Evolutionary conservation across 2,113 vertebrate species (phyloP).

Genomic region (Crotophaga sulcirostris): DNA sequence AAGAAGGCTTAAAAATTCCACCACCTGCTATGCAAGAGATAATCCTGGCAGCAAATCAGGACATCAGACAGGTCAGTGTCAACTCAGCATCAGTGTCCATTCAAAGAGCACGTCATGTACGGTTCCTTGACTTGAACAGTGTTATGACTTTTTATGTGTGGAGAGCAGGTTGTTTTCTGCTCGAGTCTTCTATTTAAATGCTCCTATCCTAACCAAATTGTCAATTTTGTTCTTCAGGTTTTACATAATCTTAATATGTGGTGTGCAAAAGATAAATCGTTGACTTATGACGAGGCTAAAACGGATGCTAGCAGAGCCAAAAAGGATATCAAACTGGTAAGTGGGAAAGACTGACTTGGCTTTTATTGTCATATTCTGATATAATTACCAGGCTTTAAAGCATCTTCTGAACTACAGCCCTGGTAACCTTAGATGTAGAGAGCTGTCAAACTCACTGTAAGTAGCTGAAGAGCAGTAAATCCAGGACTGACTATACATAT

Average conservation of each 20-base stretch:
- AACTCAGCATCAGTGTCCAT: not conserved
- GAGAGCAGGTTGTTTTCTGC: not conserved
- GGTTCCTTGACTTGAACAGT: not conserved
- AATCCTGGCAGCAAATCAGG: constrained; percentile 95
- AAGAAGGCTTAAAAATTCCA: constrained; percentile 93
- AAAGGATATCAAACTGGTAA: constrained; percentile 92
- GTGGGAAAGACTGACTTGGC: not conserved
- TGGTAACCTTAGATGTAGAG: not conserved
- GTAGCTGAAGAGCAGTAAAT: not conserved
- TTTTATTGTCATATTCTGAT: not conserved
- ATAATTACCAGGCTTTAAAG: not conserved
- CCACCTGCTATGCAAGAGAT: constrained; percentile 96
- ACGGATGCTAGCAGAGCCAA: constrained; percentile 85
- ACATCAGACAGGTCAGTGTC: constrained; percentile 91
- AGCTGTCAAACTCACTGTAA: not conserved
- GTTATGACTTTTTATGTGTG: not conserved
- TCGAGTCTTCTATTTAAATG: not conserved
- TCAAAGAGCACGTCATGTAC: not conserved
- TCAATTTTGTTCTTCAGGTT: constrained; percentile 77
- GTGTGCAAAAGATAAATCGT: constrained; percentile 87
- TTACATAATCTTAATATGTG: constrained; percentile 98
- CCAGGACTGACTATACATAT: fast-evolving
- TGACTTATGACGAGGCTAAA: constrained; percentile 93
- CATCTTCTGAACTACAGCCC: not conserved
- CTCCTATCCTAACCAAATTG: not conserved